Conservation (phyloP, 2,888 invertebrate species). For the Tryphoninae sp. region DNA sequence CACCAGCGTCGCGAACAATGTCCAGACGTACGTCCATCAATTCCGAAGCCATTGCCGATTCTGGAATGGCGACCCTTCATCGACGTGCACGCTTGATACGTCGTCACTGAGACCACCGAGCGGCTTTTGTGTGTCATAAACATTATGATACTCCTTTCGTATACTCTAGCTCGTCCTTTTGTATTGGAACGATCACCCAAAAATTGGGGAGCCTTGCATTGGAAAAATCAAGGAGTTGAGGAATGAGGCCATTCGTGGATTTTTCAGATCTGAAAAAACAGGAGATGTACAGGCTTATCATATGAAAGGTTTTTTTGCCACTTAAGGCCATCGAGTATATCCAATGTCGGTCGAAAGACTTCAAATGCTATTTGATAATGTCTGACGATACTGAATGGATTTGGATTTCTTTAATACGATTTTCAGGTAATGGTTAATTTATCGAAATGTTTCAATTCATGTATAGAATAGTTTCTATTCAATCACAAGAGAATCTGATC, state of each 20-base stretch:
- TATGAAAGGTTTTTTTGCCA: slow-evolving; percentile 20
- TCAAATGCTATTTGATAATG: slow-evolving; percentile 15
- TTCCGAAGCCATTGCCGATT: slow-evolving; percentile 68
- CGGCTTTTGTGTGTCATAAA: neutral
- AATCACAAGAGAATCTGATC: neutral
- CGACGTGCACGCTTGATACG: slow-evolving; percentile 75
- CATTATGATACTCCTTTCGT: neutral
- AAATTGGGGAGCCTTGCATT: too few relatives aligned
- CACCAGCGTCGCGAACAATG: slow-evolving; percentile 66
- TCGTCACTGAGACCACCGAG: slow-evolving; percentile 62
- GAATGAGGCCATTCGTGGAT: neutral
- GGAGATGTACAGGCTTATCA: neutral
- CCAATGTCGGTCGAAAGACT: slow-evolving; percentile 21
- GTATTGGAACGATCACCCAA: too few relatives aligned
- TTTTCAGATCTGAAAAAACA: neutral
- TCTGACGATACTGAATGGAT: slow-evolving; percentile 23
- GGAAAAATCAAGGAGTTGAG: neutral
- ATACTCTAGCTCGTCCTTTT: neutral
- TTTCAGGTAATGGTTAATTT: slow-evolving; percentile 30
- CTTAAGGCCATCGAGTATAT: neutral
- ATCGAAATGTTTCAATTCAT: neutral
- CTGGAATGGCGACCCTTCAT: slow-evolving; percentile 66
- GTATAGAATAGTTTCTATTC: neutral
- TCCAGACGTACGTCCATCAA: slow-evolving; percentile 73
- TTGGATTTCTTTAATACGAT: slow-evolving; percentile 37